phyloP scores from a whole-genome alignment of 2,797 vertebrate species.

The Hippoglossus hippoglossus region DNA sequence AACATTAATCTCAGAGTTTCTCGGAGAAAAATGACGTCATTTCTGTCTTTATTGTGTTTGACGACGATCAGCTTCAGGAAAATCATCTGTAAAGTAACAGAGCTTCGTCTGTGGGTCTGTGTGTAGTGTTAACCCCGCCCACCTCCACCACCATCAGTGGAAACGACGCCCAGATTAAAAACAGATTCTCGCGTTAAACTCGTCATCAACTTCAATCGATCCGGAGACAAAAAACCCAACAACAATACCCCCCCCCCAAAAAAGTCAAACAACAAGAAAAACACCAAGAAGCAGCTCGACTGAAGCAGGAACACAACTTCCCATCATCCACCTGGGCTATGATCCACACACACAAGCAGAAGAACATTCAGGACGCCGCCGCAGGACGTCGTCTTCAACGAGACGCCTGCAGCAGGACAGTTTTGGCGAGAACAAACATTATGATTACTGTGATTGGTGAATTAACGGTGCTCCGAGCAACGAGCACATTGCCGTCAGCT shows the following conservation, averaged over 20 bases:
- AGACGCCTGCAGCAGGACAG: constrained; percentile 13
- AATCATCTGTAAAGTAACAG: no score
- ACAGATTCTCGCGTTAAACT: no score
- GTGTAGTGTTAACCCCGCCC: no score
- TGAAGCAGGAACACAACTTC: neutral
- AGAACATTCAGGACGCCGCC: constrained; percentile 34
- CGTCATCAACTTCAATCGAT: neutral
- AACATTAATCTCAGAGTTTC: neutral
- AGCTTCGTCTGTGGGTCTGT: no score
- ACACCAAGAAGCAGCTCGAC: neutral
- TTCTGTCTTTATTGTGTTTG: no score
- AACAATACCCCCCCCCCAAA: neutral
- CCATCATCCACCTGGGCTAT: neutral
- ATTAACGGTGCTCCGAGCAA: constrained; percentile 47
- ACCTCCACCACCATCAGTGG: no score
- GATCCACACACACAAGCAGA: neutral
- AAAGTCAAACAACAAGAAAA: neutral
- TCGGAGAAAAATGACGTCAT: neutral
- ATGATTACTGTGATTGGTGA: neutral
- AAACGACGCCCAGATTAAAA: no score
- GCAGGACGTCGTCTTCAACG: constrained; percentile 7
- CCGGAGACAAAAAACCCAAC: neutral
- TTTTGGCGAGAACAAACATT: neutral
- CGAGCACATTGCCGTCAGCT: constrained; percentile 16
- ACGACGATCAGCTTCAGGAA: no score